Evolutionary conservation across 1,140 invertebrate species (phyloP), one percentile per base, ranked within the genome.

Genomic region (Cotesia chilonis): DNA sequence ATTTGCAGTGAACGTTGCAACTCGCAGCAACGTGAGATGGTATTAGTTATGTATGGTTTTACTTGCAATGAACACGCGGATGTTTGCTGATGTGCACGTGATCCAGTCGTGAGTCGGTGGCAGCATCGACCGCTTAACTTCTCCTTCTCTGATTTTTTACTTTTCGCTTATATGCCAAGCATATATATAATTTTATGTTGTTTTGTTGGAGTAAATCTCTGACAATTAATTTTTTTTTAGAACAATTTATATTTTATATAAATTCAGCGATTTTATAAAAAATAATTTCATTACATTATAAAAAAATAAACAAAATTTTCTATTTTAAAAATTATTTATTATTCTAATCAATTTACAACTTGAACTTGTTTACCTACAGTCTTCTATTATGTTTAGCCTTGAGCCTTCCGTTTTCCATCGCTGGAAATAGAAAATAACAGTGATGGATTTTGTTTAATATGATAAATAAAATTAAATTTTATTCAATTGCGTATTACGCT

Each of bases 31-130:
- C 52, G 67, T 57, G 52, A 69, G 66, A 68, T 14, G 14, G 65
- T 20, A 10, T 17, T 59, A 59, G 20, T 17, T 38, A n/a, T 51
- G 65, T 10, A 4, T n/a, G 7, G 7, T 35, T 54, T n/a, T 20
- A 47, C 37, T 17, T 17, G 37, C 10, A 0, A 54, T 14, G 80
- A 80, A 73, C 81, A 82, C 81, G 81, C 79, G 78, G 76, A 77
- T 81, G 72, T 71, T 67, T 78, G 77, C 74, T 81, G 81, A 80
- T 82, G 80, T 82, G 75, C 81, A 82, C 80, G 81, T 82, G 81
- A 82, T 82, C 77, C 72, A 71, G 74, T 69, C 79, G 79, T 82
- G 81, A 76, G 64, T 72, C 60, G 71, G 75, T 74, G 74, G 73
- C 78, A 79, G 77, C 77, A 82, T 81, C 80, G 80, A 81, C 81